Evolutionary conservation across 2,888 invertebrate species (phyloP).

Genomic region (Gastrophysa polygoni): DNA sequence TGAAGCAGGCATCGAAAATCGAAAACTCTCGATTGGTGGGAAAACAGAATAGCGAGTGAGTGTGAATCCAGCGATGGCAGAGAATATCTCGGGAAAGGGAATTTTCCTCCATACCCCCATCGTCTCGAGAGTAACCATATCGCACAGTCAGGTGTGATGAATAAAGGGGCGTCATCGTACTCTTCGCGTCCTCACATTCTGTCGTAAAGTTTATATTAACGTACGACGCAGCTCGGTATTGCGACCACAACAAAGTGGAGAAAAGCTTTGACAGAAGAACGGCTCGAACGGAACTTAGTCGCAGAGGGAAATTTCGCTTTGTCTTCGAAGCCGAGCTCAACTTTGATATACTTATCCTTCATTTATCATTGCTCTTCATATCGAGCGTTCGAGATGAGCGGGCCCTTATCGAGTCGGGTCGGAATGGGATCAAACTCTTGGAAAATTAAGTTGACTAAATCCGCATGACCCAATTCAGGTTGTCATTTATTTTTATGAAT

Average conservation of each 20-base stretch:
- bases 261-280: slow-evolving; percentile 46
- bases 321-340: slow-evolving; percentile 38
- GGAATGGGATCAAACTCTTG: no score
- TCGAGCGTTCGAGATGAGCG: neutral
- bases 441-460: no score
- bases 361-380: slow-evolving; percentile 29
- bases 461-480: no score
- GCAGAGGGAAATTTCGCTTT: slow-evolving; percentile 37
- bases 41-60: no score
- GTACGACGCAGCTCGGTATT: slow-evolving; percentile 38
- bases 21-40: no score
- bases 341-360: slow-evolving; percentile 41
- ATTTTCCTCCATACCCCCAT: no score
- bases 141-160: slow-evolving; percentile 34
- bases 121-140: neutral
- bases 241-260: slow-evolving; percentile 44
- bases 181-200: slow-evolving; percentile 46
- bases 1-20: no score
- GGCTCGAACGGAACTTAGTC: slow-evolving; percentile 12
- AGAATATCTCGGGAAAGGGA: no score
- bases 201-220: slow-evolving; percentile 42
- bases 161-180: slow-evolving; percentile 32
- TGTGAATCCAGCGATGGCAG: no score
- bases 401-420: neutral
- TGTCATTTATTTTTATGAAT: no score